Conservation (phyloP, 2,797 vertebrate genomes). For the Semaprochilodus insignis region DNA sequence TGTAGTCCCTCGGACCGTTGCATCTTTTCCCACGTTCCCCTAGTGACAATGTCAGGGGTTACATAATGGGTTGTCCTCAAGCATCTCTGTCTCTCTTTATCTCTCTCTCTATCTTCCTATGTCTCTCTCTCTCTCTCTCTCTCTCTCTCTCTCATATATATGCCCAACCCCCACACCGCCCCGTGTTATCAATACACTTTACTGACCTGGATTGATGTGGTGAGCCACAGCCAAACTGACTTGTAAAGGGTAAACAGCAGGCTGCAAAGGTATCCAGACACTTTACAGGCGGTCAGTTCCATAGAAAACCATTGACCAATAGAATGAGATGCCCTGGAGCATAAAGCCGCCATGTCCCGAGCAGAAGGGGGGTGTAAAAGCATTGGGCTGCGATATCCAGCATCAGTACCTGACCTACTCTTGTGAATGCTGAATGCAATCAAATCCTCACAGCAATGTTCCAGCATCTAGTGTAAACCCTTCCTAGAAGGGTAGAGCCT, state of each 20-base stretch:
- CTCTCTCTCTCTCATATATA: background rate
- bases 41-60: conserved; percentile 44
- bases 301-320: too few species aligned
- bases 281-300: background rate
- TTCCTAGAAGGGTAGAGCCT: too few species aligned
- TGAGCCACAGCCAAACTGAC: background rate
- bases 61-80: conserved; percentile 53
- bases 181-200: conserved; percentile 1
- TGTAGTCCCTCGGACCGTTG: background rate
- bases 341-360: too few species aligned
- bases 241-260: background rate
- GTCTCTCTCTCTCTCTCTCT: conserved; percentile 24
- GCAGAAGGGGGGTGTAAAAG: too few species aligned
- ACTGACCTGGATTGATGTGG: background rate
- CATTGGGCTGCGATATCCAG: too few species aligned
- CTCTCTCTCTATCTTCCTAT: conserved; percentile 28
- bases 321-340: too few species aligned
- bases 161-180: background rate
- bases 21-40: conserved; percentile 3
- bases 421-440: too few species aligned
- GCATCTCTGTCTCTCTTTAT: conserved; percentile 28
- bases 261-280: background rate
- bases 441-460: too few species aligned
- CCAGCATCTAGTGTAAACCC: too few species aligned
- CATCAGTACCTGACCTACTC: too few species aligned